These are phyloP conservation scores for Liodrosophila aerea DNA, from an alignment of 2,888 invertebrate species.

Conservation along the genomic window DNA sequence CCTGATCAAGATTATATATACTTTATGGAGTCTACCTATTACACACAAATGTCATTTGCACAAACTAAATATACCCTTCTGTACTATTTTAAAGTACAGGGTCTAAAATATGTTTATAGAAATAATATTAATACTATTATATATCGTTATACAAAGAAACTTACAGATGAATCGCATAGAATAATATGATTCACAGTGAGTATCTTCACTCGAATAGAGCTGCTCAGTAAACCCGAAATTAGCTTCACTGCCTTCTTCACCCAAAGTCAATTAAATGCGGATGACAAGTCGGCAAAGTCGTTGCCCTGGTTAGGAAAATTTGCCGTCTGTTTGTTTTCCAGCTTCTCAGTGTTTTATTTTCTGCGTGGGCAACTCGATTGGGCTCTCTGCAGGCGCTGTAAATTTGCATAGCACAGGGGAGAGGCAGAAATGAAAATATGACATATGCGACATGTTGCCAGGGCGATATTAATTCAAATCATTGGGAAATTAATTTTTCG, in stretches of 20 bases:
- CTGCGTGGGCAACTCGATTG: slow-evolving; percentile 46
- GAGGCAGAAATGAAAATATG: slow-evolving; percentile 13
- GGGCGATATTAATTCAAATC: slow-evolving; percentile 53
- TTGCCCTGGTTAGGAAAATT: not conserved
- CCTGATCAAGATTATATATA: too few relatives aligned
- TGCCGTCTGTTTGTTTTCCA: slow-evolving; percentile 13
- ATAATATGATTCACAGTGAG: too few relatives aligned
- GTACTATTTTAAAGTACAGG: too few relatives aligned
- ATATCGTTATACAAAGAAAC: too few relatives aligned
- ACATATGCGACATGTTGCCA: slow-evolving; percentile 44
- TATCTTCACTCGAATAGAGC: too few relatives aligned
- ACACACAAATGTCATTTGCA: too few relatives aligned
- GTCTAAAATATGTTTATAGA: too few relatives aligned
- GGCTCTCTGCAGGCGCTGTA: slow-evolving; percentile 12
- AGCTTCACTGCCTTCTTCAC: not conserved
- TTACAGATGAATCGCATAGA: too few relatives aligned
- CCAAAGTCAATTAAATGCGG: slow-evolving; percentile 16
- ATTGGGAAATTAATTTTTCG: slow-evolving; percentile 43
- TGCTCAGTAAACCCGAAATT: not conserved
- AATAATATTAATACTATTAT: too few relatives aligned
- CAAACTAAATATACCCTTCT: too few relatives aligned
- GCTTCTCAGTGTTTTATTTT: slow-evolving; percentile 10
- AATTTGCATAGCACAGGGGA: slow-evolving; percentile 23
- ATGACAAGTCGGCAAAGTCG: slow-evolving; percentile 11
- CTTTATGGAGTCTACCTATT: too few relatives aligned